Evolutionary conservation across 1,140 invertebrate genomes (phyloP).

Genomic region (Pantala flavescens): DNA sequence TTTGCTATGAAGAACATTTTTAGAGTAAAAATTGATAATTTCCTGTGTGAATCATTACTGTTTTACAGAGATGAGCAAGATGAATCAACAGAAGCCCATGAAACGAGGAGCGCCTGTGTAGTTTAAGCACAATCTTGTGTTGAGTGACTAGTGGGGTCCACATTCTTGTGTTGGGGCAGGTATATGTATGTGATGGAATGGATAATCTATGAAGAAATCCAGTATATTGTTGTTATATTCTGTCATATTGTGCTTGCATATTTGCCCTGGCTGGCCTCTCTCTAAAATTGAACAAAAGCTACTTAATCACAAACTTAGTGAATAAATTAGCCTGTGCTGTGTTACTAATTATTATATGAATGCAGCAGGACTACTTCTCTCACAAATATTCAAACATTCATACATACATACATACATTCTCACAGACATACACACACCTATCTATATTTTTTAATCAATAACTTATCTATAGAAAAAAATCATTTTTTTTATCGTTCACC

Average conservation of each 20-base stretch:
- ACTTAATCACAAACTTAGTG: neutral
- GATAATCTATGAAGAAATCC: neutral
- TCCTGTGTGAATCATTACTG: no score
- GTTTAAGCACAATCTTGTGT: neutral
- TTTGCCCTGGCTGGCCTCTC: no score
- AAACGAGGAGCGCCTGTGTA: neutral
- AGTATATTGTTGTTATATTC: no score
- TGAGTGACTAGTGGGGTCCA: neutral
- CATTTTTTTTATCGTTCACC: neutral
- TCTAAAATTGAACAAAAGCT: neutral
- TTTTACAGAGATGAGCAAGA: neutral
- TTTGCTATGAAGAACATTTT: no score
- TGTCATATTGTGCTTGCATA: no score
- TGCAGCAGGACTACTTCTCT: neutral
- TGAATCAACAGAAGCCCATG: neutral
- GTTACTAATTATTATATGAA: neutral
- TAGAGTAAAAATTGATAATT: no score
- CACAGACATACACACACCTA: neutral
- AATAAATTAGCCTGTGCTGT: neutral
- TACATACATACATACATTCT: neutral
- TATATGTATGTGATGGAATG: neutral
- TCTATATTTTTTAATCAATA: conserved; percentile 6
- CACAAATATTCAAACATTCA: neutral
- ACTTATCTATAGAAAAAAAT: neutral
- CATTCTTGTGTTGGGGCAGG: neutral